Evolutionary conservation across 2,888 invertebrate species (phyloP), one percentile per base, ranked within the genome.

Genomic region (Netelia inedita): DNA sequence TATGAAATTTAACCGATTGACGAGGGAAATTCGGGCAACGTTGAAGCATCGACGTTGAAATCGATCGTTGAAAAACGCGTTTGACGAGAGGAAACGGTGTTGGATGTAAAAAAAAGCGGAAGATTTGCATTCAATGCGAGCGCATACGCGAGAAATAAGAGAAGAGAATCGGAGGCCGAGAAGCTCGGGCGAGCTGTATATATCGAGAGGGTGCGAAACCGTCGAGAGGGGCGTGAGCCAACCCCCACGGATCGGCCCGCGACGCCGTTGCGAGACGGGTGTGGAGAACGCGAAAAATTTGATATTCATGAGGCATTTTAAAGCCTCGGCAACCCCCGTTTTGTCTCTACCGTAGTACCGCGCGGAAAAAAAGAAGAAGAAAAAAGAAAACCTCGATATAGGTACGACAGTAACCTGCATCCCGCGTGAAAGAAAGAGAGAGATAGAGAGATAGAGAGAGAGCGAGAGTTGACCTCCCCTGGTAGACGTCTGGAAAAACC

Each of bases 241-340:
- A 63, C 72, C 75, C 72, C 76, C 66, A 5, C 61, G 50, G 21
- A 72, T 41, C 76, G 35, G 35, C 28, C 55, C 55, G 16, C 75
- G 73, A 61, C 19, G 21, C 59, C 28, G 65, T 66, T 71, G 73
- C 69, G 66, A 74, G 73, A 73, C 41, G 68, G 79, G 53, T 69
- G 46, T 72, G 78, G 83, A 85, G 88, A 87, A 83, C 69, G 61
- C 19, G 85, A 87, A 88, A 90, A 89, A 90, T 90, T 90, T 90
- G 88, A 90, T 89, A 90, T 91, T 90, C 91, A 91, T 90, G 90
- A 89, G 89, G 89, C 89, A 90, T 91, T 91, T 91, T 91, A 89
- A 89, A 91, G 88, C 89, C 89, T 87, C 88, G 88, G 87, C 87
- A 79, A 81, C 79, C 75, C 85, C 83, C 73, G 68, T 14, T 10